These are phyloP conservation scores for Caenorhabditis sp. DNA, from an alignment of 2,888 invertebrate species.

Conservation along the genomic window DNA sequence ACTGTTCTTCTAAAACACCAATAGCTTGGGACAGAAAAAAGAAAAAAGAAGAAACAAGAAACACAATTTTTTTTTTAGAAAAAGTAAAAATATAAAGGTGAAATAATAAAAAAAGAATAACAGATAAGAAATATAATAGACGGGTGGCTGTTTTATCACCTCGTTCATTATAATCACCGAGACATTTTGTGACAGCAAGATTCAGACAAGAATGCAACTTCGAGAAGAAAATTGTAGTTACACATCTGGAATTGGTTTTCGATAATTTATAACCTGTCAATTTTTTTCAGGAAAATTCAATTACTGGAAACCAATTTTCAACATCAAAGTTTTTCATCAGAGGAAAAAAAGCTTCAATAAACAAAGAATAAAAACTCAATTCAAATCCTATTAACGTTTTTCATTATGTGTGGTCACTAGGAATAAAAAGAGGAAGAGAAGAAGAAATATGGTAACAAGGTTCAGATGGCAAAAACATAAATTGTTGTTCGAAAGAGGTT, in stretches of 20 bases:
- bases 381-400: neutral
- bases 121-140: neutral
- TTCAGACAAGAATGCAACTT: neutral
- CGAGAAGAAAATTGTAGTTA: neutral
- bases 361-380: neutral
- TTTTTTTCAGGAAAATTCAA: neutral
- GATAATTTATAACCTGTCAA: too few relatives aligned
- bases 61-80: neutral
- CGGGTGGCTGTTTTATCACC: conserved; percentile 1
- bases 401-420: conserved; percentile 1
- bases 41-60: too few relatives aligned
- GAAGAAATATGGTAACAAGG: conserved; percentile 47
- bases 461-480: conserved; percentile 30
- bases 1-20: neutral
- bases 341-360: neutral
- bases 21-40: too few relatives aligned
- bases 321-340: too few relatives aligned
- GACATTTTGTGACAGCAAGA: neutral
- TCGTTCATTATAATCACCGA: neutral
- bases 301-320: too few relatives aligned
- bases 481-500: conserved; percentile 16
- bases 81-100: neutral
- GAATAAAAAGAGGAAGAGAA: conserved; percentile 1
- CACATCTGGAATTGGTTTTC: neutral
- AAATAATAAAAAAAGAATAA: neutral